Percentiles rank a stretch among this genome's conserved stretches.
These are phyloP conservation scores for Drosophila burlai DNA, from an alignment of 1,140 invertebrate genomes.

Conservation along the genomic window DNA sequence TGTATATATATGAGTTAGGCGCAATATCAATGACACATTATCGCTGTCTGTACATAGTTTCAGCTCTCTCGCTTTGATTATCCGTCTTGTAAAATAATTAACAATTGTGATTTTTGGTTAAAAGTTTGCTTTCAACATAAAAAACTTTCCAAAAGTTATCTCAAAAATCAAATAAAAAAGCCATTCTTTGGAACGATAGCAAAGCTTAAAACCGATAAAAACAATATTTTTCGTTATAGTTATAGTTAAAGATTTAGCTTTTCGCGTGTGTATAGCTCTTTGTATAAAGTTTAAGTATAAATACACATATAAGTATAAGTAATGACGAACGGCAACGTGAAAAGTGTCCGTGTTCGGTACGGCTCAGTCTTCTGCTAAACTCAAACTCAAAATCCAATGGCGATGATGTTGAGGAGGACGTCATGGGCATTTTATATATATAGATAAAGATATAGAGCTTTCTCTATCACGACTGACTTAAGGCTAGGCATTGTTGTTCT, in stretches of 20 bases:
- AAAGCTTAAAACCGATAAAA: constrained; percentile 64
- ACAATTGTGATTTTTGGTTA: constrained; percentile 55
- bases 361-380: constrained; percentile 81
- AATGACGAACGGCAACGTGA: constrained; percentile 80
- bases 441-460: constrained; percentile 3
- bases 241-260: constrained; percentile 48
- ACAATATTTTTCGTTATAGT: constrained; percentile 42
- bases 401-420: constrained; percentile 50
- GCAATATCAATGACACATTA: constrained; percentile 67
- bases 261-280: constrained; percentile 14
- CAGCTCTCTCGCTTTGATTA: constrained; percentile 55
- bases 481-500: constrained; percentile 82
- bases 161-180: constrained; percentile 47
- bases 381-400: constrained; percentile 70
- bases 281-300: constrained; percentile 47
- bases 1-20: constrained; percentile 50
- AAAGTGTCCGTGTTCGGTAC: constrained; percentile 67
- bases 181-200: constrained; percentile 74
- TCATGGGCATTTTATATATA: constrained; percentile 15
- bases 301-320: constrained; percentile 63
- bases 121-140: constrained; percentile 59
- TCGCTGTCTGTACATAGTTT: constrained; percentile 61
- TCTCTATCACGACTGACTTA: constrained; percentile 38
- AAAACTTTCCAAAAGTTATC: constrained; percentile 37
- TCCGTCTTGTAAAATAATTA: constrained; percentile 62